These are phyloP conservation scores for Acarapis woodi DNA, from an alignment of 1,140 invertebrate species.

Conservation along the genomic window DNA sequence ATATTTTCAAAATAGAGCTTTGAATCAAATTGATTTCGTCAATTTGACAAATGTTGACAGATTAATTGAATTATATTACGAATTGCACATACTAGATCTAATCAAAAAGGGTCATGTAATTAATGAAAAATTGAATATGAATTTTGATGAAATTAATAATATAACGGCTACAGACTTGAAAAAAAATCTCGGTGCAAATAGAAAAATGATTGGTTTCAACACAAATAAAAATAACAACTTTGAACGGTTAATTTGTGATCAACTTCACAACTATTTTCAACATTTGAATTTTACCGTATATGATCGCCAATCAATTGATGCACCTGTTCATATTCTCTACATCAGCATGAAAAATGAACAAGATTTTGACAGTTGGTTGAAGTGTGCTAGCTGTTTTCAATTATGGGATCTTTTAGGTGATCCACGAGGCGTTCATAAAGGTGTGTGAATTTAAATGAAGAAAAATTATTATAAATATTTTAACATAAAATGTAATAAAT, in stretches of 20 bases:
- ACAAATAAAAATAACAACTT: too few relatives aligned
- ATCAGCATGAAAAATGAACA: slow-evolving; percentile 26
- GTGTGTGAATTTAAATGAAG: too few relatives aligned
- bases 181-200: too few relatives aligned
- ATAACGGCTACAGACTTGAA: too few relatives aligned
- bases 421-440: slow-evolving; percentile 29
- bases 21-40: slow-evolving; percentile 24
- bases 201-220: too few relatives aligned
- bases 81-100: slow-evolving; percentile 22
- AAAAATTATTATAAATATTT: too few relatives aligned
- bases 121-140: slow-evolving; percentile 23
- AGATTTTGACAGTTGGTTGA: slow-evolving; percentile 29
- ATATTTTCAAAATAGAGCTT: slow-evolving; percentile 31
- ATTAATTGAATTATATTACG: slow-evolving; percentile 24
- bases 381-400: slow-evolving; percentile 31
- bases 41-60: slow-evolving; percentile 24
- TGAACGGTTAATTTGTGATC: too few relatives aligned
- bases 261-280: too few relatives aligned
- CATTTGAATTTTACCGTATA: too few relatives aligned
- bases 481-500: too few relatives aligned
- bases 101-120: slow-evolving; percentile 21
- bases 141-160: slow-evolving; percentile 16
- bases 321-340: slow-evolving; percentile 24
- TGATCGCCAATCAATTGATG: too few relatives aligned
- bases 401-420: slow-evolving; percentile 37